phyloP scores from a whole-genome alignment of 2,797 vertebrate species.

The Trichosurus vulpecula region DNA sequence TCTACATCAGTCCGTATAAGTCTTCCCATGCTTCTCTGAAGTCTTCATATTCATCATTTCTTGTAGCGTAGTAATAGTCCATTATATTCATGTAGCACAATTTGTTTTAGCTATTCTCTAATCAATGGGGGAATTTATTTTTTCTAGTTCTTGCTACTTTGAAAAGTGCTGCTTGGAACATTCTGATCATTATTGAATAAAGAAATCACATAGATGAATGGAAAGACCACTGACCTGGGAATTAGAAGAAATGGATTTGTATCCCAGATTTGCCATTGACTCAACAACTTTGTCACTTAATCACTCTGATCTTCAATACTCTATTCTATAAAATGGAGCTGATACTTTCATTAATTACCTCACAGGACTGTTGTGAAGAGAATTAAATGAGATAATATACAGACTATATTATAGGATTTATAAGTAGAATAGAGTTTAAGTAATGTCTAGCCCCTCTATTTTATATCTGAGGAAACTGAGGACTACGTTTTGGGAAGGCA shows the following conservation, averaged over 20 bases:
- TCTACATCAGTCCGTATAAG: neutral
- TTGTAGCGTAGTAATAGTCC: neutral
- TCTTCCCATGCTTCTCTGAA: neutral
- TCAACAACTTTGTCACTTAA: neutral
- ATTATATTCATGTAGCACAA: neutral
- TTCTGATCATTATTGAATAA: neutral
- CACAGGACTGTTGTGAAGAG: neutral
- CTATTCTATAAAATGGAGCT: neutral
- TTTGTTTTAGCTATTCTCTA: neutral
- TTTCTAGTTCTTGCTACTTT: too few species aligned
- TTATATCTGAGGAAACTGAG: neutral
- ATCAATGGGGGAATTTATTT: neutral
- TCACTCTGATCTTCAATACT: neutral
- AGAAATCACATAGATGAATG: neutral
- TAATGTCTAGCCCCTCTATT: neutral
- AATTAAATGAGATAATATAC: neutral
- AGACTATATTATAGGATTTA: neutral
- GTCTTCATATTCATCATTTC: neutral
- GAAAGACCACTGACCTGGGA: neutral
- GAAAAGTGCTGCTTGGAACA: too few species aligned
- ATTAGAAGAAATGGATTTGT: neutral
- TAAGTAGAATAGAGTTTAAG: neutral
- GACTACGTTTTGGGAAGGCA: neutral
- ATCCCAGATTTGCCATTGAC: neutral
- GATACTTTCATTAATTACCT: neutral